Conservation (phyloP, 2,888 invertebrate species). For the Leptinotarsa peninsularis region DNA sequence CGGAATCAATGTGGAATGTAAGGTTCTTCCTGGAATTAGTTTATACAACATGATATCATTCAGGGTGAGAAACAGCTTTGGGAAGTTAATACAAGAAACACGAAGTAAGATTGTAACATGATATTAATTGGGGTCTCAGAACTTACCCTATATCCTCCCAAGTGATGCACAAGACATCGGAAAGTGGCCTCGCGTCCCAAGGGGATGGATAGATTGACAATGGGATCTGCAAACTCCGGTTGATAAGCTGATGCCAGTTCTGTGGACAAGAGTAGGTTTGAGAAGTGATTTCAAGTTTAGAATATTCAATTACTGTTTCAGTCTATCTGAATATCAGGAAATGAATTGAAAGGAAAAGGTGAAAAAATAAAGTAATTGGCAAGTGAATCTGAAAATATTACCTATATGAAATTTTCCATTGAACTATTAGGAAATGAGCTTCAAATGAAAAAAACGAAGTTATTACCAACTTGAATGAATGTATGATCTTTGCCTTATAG, state of each 20-base stretch:
- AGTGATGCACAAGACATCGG: constrained; percentile 86
- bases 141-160: constrained; percentile 91
- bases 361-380: no score
- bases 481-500: no score
- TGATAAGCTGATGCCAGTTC: constrained; percentile 76
- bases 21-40: constrained; percentile 5
- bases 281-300: not conserved
- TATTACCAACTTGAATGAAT: no score
- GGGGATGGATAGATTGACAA: constrained; percentile 86
- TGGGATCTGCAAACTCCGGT: constrained; percentile 86
- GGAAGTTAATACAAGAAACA: constrained; percentile 24
- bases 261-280: constrained; percentile 40
- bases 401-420: no score
- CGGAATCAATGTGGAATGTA: constrained; percentile 22
- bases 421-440: no score
- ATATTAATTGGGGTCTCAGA: constrained; percentile 40
- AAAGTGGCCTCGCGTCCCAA: constrained; percentile 89
- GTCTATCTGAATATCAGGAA: not conserved
- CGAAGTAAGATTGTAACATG: constrained; percentile 30
- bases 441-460: no score
- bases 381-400: no score
- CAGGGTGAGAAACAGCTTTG: constrained; percentile 14
- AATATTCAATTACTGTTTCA: not conserved
- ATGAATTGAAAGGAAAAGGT: not conserved
- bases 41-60: constrained; percentile 18